These are phyloP conservation scores for Neosalanx taihuensis DNA, from an alignment of 2,797 vertebrate genomes.

Conservation along the genomic window DNA sequence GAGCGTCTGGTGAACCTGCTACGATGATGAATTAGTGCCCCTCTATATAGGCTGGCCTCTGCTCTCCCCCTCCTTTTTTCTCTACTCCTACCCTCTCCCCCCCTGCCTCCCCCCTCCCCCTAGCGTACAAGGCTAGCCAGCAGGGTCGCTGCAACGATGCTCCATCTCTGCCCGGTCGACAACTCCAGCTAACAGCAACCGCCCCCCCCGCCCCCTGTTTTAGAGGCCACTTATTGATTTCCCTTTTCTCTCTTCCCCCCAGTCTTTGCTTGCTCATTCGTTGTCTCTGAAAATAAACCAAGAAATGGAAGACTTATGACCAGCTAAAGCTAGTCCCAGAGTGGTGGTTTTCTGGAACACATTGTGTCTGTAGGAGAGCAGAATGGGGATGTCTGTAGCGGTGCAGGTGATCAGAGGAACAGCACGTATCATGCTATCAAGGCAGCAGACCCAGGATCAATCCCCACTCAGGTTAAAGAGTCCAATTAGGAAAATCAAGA, in stretches of 20 bases:
- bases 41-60: slow-evolving; percentile 5
- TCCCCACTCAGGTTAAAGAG: neutral
- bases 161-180: slow-evolving; percentile 48
- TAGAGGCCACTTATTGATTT: slow-evolving; percentile 54
- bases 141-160: slow-evolving; percentile 1
- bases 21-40: slow-evolving; percentile 42
- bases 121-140: neutral
- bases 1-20: slow-evolving; percentile 41
- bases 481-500: neutral
- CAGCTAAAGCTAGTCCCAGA: slow-evolving; percentile 30
- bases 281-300: slow-evolving; percentile 12
- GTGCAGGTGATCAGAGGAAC: neutral
- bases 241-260: slow-evolving; percentile 33
- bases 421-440: neutral
- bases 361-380: slow-evolving; percentile 31
- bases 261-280: slow-evolving; percentile 5
- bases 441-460: neutral
- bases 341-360: slow-evolving; percentile 37
- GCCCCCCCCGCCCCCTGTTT: slow-evolving; percentile 34
- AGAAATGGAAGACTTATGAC: slow-evolving; percentile 29
- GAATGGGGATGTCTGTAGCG: slow-evolving; percentile 34
- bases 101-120: too few species aligned
- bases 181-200: slow-evolving; percentile 46
- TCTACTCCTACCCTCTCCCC: too few species aligned
- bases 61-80: neutral